Evolutionary conservation across 1,140 invertebrate species (phyloP).

Genomic region (Drosophila mayri): DNA sequence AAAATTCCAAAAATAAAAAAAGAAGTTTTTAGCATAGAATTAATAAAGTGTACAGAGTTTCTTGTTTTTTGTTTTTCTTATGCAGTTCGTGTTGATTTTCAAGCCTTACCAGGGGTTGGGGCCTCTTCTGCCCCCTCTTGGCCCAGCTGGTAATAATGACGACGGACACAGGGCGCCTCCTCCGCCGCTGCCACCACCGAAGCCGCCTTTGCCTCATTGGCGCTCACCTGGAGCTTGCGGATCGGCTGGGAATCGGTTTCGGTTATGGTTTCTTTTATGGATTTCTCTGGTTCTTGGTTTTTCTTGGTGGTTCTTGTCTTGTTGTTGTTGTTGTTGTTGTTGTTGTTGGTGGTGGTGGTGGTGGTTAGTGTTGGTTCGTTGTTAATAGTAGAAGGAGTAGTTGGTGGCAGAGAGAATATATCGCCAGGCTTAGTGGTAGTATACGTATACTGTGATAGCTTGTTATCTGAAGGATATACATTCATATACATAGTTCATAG

Average conservation of each 20-base stretch:
- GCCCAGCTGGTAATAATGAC: conserved; percentile 73
- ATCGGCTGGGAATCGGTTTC: conserved; percentile 33
- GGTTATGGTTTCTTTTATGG: conserved; percentile 36
- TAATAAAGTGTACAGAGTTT: conserved; percentile 37
- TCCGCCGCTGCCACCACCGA: conserved; percentile 21
- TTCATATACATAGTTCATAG: conserved; percentile 81
- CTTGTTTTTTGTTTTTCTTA: conserved; percentile 12
- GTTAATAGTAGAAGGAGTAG: conserved; percentile 81
- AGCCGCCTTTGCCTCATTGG: conserved; percentile 47
- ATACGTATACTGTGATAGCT: conserved; percentile 81
- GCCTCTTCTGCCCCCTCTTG: conserved; percentile 25
- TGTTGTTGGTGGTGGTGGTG: conserved; percentile 30
- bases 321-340: conserved; percentile 33
- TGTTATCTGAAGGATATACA: conserved; percentile 82
- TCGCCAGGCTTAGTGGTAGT: conserved; percentile 83
- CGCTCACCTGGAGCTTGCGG: conserved; percentile 50
- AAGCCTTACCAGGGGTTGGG: conserved; percentile 44
- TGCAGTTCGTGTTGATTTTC: conserved; percentile 22
- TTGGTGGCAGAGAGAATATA: conserved; percentile 83
- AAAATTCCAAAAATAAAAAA: conserved; percentile 34
- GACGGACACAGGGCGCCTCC: conserved; percentile 65
- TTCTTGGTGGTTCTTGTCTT: conserved; percentile 12
- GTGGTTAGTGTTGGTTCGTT: conserved; percentile 72
- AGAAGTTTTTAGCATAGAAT: conserved; percentile 25
- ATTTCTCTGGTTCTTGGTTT: conserved; percentile 21